Percentiles rank a stretch among this genome's conserved stretches.
phyloP scores from a whole-genome alignment of 30 jellyfish, hydroid and myxozoan genomes.

The Nemopilema nomurai region DNA sequence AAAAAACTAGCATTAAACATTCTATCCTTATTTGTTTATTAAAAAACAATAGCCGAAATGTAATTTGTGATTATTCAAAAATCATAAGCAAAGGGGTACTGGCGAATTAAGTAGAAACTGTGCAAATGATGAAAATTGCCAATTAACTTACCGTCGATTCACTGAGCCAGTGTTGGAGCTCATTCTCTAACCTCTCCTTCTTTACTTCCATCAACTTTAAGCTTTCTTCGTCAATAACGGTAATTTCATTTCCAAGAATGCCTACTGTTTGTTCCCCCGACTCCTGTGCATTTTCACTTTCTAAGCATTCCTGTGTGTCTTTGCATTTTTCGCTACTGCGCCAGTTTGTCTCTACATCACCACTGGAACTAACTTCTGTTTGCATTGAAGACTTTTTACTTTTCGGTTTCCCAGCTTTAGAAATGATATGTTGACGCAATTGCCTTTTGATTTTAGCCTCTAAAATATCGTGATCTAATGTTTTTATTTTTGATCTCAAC shows the following conservation, averaged over 20 bases:
- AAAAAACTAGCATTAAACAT: too few species aligned
- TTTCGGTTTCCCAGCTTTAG: slow-evolving; percentile 10
- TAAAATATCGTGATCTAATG: slow-evolving; percentile 13
- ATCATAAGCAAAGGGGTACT: too few species aligned
- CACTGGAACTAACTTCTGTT: neutral
- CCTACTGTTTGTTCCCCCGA: neutral
- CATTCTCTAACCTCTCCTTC: slow-evolving; percentile 4
- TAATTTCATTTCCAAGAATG: slow-evolving; percentile 19
- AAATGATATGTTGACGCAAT: slow-evolving; percentile 45
- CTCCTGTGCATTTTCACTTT: neutral
- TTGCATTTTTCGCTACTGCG: neutral
- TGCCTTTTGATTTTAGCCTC: slow-evolving; percentile 54
- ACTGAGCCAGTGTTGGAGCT: neutral
- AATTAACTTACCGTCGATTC: neutral
- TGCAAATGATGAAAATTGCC: too few species aligned
- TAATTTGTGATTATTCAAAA: too few species aligned
- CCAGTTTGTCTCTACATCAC: neutral
- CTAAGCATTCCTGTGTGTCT: neutral
- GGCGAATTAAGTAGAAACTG: too few species aligned
- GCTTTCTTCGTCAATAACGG: slow-evolving; percentile 31
- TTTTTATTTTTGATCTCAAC: neutral
- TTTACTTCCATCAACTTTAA: slow-evolving; percentile 9
- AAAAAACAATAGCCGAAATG: too few species aligned
- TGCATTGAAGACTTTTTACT: neutral
- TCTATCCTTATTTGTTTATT: too few species aligned